Percentiles rank a stretch among this genome's conserved stretches.
Conservation (phyloP, 2,888 invertebrate species). For the Rhingia rostrata region DNA sequence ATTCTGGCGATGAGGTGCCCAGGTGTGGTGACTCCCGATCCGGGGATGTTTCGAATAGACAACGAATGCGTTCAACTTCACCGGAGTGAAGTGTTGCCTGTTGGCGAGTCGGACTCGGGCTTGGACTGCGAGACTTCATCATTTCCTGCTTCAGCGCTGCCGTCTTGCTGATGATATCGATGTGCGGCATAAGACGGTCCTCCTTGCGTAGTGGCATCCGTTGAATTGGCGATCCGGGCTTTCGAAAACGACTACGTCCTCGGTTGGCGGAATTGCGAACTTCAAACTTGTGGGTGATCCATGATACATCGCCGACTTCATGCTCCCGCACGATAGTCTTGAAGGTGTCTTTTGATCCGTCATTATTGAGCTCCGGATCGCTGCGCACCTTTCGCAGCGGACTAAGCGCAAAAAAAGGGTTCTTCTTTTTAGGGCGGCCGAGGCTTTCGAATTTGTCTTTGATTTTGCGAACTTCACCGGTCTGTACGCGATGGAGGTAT, state of each 20-base stretch:
- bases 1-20: constrained; percentile 89
- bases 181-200: constrained; percentile 93
- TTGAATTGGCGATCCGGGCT: constrained; percentile 86
- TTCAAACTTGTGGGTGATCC: constrained; percentile 86
- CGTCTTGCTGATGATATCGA: constrained; percentile 94
- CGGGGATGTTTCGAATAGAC: constrained; percentile 84
- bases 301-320: constrained; percentile 85
- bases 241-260: constrained; percentile 83
- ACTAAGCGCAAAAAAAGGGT: constrained; percentile 81
- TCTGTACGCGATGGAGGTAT: constrained; percentile 88
- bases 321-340: constrained; percentile 83
- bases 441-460: constrained; percentile 89
- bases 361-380: constrained; percentile 89
- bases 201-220: constrained; percentile 86
- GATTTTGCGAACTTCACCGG: constrained; percentile 91
- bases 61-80: constrained; percentile 89
- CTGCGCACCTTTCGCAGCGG: constrained; percentile 88
- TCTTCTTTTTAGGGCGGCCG: constrained; percentile 68
- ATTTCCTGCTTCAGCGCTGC: constrained; percentile 86
- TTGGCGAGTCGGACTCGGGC: constrained; percentile 78
- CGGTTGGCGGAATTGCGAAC: constrained; percentile 81
- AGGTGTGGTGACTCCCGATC: constrained; percentile 75
- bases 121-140: constrained; percentile 74
- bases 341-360: constrained; percentile 84
- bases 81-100: constrained; percentile 83